Percentiles rank a stretch among this genome's conserved stretches.
Evolutionary conservation across 2,888 invertebrate species (phyloP).

Genomic region (Lepas anatifera): DNA sequence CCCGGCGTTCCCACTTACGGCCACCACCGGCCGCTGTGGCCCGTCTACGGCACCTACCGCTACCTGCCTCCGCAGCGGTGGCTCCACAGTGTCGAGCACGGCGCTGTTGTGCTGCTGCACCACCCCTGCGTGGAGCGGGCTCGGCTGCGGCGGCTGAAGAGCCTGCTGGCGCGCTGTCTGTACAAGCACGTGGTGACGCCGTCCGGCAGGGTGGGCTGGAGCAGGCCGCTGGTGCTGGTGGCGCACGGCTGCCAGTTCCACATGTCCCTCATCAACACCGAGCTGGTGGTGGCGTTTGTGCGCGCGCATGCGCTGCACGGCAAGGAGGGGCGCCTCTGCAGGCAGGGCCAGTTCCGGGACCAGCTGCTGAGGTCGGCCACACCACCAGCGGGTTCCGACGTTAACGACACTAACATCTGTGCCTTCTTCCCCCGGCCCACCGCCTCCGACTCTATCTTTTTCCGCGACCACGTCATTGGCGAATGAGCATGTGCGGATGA

Average conservation of each 20-base stretch:
- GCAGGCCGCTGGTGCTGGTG: constrained; percentile 41
- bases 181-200: constrained; percentile 65
- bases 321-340: constrained; percentile 40
- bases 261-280: constrained; percentile 52
- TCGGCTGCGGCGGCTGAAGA: constrained; percentile 48
- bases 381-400: constrained; percentile 17
- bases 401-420: background rate
- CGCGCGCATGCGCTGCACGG: constrained; percentile 46
- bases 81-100: constrained; percentile 69
- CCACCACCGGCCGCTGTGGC: constrained; percentile 65
- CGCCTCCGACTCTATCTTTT: background rate
- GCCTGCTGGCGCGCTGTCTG: constrained; percentile 50
- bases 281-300: constrained; percentile 48
- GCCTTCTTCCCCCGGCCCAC: background rate
- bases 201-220: constrained; percentile 43
- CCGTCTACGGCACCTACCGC: constrained; percentile 63
- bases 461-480: too few species aligned
- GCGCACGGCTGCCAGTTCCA: constrained; percentile 59
- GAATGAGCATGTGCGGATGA: too few species aligned
- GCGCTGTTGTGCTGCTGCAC: constrained; percentile 67
- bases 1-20: constrained; percentile 36
- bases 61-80: constrained; percentile 67
- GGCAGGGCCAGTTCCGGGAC: constrained; percentile 44
- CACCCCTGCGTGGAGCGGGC: constrained; percentile 62
- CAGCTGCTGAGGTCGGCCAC: constrained; percentile 37